phyloP scores from a whole-genome alignment of 1,140 invertebrate genomes.

The Tribolium castaneum region DNA sequence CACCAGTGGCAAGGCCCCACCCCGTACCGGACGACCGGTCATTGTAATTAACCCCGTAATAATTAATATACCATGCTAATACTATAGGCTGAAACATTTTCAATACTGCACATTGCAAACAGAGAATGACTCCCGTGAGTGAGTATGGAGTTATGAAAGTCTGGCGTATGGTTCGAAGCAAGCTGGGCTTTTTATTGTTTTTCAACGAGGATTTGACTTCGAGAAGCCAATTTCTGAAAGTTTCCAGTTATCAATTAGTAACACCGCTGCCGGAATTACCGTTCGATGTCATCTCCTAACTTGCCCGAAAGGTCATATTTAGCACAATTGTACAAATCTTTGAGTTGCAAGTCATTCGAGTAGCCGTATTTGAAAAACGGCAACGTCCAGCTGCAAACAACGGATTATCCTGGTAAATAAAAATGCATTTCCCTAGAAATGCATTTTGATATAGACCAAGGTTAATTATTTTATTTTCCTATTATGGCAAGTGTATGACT shows the following conservation, averaged over 20 bases:
- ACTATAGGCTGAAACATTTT: slow-evolving; percentile 56
- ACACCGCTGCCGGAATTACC: slow-evolving; percentile 62
- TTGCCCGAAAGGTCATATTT: slow-evolving; percentile 70
- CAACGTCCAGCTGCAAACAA: slow-evolving; percentile 70
- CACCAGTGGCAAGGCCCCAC: slow-evolving; percentile 64
- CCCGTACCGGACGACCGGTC: slow-evolving; percentile 56
- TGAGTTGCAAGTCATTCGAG: slow-evolving; percentile 74
- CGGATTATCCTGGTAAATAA: background rate
- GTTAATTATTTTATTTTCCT: too few relatives aligned
- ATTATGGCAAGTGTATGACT: background rate
- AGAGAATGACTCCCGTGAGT: slow-evolving; percentile 55
- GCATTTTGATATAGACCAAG: too few relatives aligned
- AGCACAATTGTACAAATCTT: slow-evolving; percentile 76
- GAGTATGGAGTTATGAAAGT: slow-evolving; percentile 61
- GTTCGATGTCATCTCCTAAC: slow-evolving; percentile 72
- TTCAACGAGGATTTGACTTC: slow-evolving; percentile 63
- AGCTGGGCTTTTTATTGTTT: slow-evolving; percentile 44
- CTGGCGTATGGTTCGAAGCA: slow-evolving; percentile 60
- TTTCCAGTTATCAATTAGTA: background rate
- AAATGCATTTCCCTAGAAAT: too few relatives aligned
- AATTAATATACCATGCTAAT: slow-evolving; percentile 63
- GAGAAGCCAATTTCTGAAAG: slow-evolving; percentile 66
- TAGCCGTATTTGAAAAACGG: slow-evolving; percentile 76
- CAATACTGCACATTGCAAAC: slow-evolving; percentile 56
- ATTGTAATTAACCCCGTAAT: slow-evolving; percentile 56